Percentiles rank a stretch among this genome's conserved stretches.
Conservation (phyloP, 2,797 vertebrate species). For the Bovichtus variegatus region DNA sequence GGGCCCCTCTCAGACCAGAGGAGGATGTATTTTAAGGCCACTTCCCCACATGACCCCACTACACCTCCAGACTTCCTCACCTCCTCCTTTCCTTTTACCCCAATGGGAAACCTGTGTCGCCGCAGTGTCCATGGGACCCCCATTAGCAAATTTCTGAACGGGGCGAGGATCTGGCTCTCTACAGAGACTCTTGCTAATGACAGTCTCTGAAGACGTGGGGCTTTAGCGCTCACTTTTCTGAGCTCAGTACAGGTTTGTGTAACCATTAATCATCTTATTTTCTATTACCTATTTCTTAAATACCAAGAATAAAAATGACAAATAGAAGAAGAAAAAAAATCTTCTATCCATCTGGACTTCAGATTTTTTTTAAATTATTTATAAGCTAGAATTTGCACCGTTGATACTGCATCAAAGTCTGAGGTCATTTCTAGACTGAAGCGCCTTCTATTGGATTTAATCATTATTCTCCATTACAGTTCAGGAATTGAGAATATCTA, state of each 20-base stretch:
- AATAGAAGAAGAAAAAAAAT: conserved; percentile 26
- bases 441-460: background rate
- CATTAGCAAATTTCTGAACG: conserved; percentile 96
- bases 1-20: conserved; percentile 80
- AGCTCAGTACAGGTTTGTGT: conserved; percentile 29
- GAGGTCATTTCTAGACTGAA: conserved; percentile 41
- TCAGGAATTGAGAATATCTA: conserved; percentile 35
- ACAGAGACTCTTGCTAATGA: conserved; percentile 96
- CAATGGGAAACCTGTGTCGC: conserved; percentile 93
- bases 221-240: conserved; percentile 17
- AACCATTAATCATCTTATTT: conserved; percentile 49
- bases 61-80: conserved; percentile 89
- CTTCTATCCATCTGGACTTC: conserved; percentile 50
- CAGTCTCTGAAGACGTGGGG: conserved; percentile 68
- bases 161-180: conserved; percentile 96
- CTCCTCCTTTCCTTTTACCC: conserved; percentile 97
- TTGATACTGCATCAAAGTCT: conserved; percentile 63
- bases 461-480: conserved; percentile 16
- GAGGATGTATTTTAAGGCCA: conserved; percentile 91
- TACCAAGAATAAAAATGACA: conserved; percentile 44
- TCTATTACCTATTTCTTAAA: conserved; percentile 60
- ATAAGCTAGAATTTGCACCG: conserved; percentile 66
- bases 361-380: conserved; percentile 43
- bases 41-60: conserved; percentile 70
- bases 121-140: conserved; percentile 92